Evolutionary conservation across 2,888 invertebrate species (phyloP).

Genomic region (Noctua pronuba): DNA sequence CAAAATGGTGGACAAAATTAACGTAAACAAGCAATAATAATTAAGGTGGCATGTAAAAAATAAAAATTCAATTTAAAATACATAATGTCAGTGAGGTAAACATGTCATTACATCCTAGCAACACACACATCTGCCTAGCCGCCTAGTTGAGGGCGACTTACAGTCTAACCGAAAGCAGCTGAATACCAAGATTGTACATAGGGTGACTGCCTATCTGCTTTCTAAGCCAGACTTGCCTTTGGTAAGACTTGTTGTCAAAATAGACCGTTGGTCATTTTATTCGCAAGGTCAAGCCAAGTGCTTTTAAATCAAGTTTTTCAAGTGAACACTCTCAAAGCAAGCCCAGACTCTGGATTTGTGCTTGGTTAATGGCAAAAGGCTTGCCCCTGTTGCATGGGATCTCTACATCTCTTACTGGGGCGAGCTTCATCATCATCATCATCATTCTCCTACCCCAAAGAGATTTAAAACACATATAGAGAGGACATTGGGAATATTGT

Average conservation of each 20-base stretch:
- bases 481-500: too few relatives aligned
- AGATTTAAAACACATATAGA: too few relatives aligned
- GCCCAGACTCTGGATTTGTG: background rate
- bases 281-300: background rate
- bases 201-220: background rate
- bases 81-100: too few relatives aligned
- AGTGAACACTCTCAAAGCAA: background rate
- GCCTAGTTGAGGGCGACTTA: background rate
- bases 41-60: too few relatives aligned
- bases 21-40: too few relatives aligned
- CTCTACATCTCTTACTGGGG: background rate
- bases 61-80: too few relatives aligned
- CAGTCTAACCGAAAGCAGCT: background rate
- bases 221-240: background rate
- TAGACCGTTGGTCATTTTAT: background rate
- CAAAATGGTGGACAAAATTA: too few relatives aligned
- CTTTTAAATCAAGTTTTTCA: background rate
- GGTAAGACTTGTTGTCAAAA: background rate
- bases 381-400: background rate
- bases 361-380: background rate
- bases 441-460: too few relatives aligned
- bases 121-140: background rate
- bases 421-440: too few relatives aligned
- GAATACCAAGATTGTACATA: background rate
- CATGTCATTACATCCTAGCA: too few relatives aligned